These are phyloP conservation scores for Syndactyla subalaris DNA, from an alignment of 2,797 vertebrate species.

Conservation along the genomic window DNA sequence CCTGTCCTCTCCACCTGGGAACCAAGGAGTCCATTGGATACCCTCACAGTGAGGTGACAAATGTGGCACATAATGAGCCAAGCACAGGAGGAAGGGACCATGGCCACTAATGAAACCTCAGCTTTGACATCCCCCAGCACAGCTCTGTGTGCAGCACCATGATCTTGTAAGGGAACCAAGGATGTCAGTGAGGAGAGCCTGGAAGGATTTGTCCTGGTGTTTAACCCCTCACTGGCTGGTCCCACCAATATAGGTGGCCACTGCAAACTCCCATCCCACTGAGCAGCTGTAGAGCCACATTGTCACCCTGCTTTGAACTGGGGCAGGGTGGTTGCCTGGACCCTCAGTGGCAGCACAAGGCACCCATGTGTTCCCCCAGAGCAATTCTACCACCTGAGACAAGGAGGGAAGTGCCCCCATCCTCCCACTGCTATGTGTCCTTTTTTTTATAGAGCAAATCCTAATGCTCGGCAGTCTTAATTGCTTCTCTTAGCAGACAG, in stretches of 20 bases:
- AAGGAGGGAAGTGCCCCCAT: neutral
- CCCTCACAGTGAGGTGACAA: neutral
- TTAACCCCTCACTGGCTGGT: neutral
- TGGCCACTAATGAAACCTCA: neutral
- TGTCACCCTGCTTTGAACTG: neutral
- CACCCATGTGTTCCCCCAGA: neutral
- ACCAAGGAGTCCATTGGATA: neutral
- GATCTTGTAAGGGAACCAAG: neutral
- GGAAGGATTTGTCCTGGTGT: neutral
- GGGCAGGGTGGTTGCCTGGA: neutral
- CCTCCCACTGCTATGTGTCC: neutral
- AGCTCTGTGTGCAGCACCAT: neutral
- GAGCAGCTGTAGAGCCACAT: neutral
- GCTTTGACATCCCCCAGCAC: neutral
- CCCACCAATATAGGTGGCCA: neutral
- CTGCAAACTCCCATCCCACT: neutral
- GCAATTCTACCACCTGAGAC: neutral
- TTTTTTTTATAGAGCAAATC: neutral
- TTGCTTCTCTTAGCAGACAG: conserved; percentile 31
- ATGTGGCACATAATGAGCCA: neutral
- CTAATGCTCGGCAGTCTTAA: neutral
- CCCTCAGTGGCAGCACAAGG: neutral
- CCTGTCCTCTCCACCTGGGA: neutral
- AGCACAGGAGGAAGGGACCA: neutral
- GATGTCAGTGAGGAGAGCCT: neutral